Evolutionary conservation across 2,113 vertebrate species (phyloP), one percentile per base, ranked within the genome.

Genomic region (Callipepla californica): DNA sequence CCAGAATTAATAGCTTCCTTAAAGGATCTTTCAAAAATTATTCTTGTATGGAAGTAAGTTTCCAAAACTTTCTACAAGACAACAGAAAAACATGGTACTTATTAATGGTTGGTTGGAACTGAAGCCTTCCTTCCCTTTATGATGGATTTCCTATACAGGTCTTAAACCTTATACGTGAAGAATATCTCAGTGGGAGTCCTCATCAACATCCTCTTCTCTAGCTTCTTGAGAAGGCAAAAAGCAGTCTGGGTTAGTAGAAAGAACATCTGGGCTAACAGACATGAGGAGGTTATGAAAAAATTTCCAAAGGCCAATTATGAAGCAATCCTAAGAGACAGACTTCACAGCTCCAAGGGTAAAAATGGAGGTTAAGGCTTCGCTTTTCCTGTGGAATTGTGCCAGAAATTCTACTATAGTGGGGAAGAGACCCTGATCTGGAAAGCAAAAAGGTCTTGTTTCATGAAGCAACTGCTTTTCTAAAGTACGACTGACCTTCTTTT

Each of bases 1-100:
- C 63, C 68, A 91, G 67, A 96, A 55, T 80, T 95, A 96, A 95
- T 69, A 72, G 23, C 81, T 94, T 94, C 89, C 70, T 89, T 87
- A 87, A 73, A 87, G 38, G 18, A 87, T 91, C 58, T 89, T 85
- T 50, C 45, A 85, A 89, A 95, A 86, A 74, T 76, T 76, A 26
- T 59, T 28, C 75, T 87, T 82, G 40, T 47, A 92, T 55, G 66
- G 59, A 75, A 85, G 5, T 48, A 81, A 95, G 51, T 79, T 93
- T 85, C 42, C 66, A 81, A 89, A 96, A 94, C 79, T 92, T 93
- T 91, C 15, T 51, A 8, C 22, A 53, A 22, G 28, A 22, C 92
- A 94, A 89, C 22, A 74, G 53, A 82, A 92, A 91, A 73, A 8
- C 40, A 53, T n/a, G 7, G 14, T 21, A 55, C 5, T 87, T 79